Evolutionary conservation across 2,888 invertebrate species (phyloP).

Genomic region (Limnephilus auricula): DNA sequence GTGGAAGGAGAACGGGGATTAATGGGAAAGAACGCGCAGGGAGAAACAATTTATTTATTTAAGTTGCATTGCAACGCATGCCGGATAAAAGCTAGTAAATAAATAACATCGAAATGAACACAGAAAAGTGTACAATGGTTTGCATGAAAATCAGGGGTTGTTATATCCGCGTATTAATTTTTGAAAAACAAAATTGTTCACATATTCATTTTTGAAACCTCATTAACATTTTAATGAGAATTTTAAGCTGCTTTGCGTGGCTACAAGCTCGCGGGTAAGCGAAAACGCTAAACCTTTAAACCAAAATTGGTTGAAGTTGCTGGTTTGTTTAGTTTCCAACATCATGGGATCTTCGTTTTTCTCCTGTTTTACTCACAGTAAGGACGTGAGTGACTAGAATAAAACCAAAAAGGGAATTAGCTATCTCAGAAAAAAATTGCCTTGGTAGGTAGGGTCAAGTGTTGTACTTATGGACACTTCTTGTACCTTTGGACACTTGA

Average conservation of each 20-base stretch:
- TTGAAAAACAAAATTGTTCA: not conserved
- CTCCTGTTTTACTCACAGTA: not conserved
- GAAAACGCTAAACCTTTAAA: not conserved
- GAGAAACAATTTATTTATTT: too few species aligned
- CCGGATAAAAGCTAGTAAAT: too few species aligned
- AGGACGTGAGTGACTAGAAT: not conserved
- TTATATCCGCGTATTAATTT: not conserved
- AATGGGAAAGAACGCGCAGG: too few species aligned
- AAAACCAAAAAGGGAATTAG: not conserved
- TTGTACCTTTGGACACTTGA: too few species aligned
- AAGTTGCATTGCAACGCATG: too few species aligned
- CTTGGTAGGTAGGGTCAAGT: too few species aligned
- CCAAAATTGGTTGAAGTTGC: not conserved
- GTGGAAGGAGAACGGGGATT: too few species aligned
- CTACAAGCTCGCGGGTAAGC: not conserved
- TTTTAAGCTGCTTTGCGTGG: not conserved
- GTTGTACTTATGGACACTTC: too few species aligned
- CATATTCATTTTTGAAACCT: conserved; percentile 2
- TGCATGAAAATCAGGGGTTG: not conserved
- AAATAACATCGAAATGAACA: not conserved
- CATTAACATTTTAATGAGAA: conserved; percentile 2
- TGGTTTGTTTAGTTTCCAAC: not conserved
- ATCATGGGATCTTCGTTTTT: not conserved
- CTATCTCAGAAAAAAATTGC: too few species aligned
- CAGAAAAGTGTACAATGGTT: not conserved